phyloP scores from a whole-genome alignment of 37 sponge, comb jelly and placozoan genomes.

The Crambe crambe region DNA sequence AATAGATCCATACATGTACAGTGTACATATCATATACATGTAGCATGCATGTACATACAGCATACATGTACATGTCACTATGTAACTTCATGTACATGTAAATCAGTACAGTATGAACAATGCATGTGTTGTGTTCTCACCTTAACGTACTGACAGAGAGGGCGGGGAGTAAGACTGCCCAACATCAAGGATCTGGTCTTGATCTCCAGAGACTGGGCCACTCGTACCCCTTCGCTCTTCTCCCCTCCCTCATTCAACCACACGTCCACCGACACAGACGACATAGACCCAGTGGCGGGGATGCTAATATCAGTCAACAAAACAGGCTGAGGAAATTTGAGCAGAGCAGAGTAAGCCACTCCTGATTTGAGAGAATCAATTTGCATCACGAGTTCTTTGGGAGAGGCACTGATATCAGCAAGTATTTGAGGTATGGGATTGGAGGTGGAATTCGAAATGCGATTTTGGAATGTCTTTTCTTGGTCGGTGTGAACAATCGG shows the following conservation, averaged over 20 bases:
- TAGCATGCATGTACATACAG: background rate
- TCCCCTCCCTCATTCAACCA: conserved; percentile 60
- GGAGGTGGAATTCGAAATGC: background rate
- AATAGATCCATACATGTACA: no score
- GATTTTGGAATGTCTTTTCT: background rate
- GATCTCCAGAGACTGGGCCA: conserved; percentile 72
- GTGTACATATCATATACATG: no score
- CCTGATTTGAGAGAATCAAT: conserved; percentile 70
- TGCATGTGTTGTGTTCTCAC: no score
- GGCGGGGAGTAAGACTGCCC: conserved; percentile 80
- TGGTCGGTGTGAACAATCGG: background rate
- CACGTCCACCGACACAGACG: conserved; percentile 78
- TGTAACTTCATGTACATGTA: no score
- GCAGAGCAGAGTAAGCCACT: conserved; percentile 48
- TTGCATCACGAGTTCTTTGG: conserved; percentile 53
- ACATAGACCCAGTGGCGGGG: conserved; percentile 48
- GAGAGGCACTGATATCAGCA: conserved; percentile 4
- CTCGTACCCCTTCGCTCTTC: conserved; percentile 39
- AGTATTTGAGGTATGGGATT: background rate
- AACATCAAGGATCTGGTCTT: conserved; percentile 56
- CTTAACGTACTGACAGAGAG: conserved; percentile 78
- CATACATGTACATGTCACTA: no score
- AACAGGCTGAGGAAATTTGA: conserved; percentile 58
- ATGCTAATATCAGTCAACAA: conserved; percentile 75
- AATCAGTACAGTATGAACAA: no score